These are phyloP conservation scores for Gerris buenoi DNA, from an alignment of 1,140 invertebrate species.

Conservation along the genomic window DNA sequence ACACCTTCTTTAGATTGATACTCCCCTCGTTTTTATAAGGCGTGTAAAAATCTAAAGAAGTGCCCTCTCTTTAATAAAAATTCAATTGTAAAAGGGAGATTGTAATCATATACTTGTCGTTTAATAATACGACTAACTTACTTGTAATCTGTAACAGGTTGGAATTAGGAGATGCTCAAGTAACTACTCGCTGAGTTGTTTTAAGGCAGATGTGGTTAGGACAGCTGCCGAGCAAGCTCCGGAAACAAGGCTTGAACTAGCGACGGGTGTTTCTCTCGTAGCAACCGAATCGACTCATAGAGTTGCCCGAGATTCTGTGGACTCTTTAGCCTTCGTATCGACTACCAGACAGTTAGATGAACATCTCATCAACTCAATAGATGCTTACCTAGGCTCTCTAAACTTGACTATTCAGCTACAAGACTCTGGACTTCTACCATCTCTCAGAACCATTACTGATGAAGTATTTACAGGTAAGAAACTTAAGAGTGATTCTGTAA, in stretches of 20 bases:
- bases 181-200: neutral
- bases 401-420: neutral
- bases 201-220: neutral
- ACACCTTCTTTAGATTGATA: too few relatives aligned
- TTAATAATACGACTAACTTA: neutral
- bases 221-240: neutral
- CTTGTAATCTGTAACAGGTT: neutral
- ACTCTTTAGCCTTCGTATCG: neutral
- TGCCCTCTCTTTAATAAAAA: too few relatives aligned
- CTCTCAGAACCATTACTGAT: neutral
- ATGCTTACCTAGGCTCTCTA: neutral
- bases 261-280: neutral
- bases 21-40: too few relatives aligned
- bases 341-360: neutral
- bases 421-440: neutral
- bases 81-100: too few relatives aligned
- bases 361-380: neutral
- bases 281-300: neutral
- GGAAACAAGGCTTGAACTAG: neutral
- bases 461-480: slow-evolving; percentile 2
- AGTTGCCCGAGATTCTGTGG: neutral
- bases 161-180: neutral
- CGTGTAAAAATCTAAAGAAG: too few relatives aligned
- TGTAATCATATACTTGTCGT: too few relatives aligned
- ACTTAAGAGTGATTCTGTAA: too few relatives aligned